Evolutionary conservation across 2,797 vertebrate genomes (phyloP), one percentile per base, ranked within the genome.

Genomic region (Ibycter americanus): DNA sequence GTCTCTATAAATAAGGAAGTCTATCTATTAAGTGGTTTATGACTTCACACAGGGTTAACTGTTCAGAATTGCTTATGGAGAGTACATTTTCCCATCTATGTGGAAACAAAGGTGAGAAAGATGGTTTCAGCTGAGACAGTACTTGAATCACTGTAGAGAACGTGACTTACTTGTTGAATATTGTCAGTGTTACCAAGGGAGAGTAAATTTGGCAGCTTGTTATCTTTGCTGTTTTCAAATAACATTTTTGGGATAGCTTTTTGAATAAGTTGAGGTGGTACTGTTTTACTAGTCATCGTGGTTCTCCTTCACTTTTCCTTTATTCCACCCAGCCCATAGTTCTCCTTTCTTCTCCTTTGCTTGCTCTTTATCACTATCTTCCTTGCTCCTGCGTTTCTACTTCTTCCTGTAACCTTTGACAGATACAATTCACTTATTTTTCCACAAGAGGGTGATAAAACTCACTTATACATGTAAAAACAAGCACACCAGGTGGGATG

Each of bases 361-460:
- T 65, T 32, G 11, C 62, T 63, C 25, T 38, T 84, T 54, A 34
- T 65, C 49, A 14, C 51, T 55, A 62, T 44, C 20, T 85, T 49
- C 23, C 12, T 65, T 54, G 22, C 54, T 93, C 46, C 38, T 17
- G 38, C 15, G 42, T 62, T 65, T 40, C 22, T 72, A 2, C 54
- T 79, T 52, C 62, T 51, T 90, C 52, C 63, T 51, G 0, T 31
- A 66, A 31, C n/a, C 22, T 68, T 55, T 85, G 77, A 82, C 1
- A 1, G 59, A 49, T 78, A 94, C 15, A 46, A n/a, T 96, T 83
- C 80, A 51, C 29, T 7, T 58, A 18, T 26, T 94, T 89, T 97
- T 93, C 96, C 95, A 95, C 95, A 93, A 96, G 94, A 95, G 97
- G 88, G 93, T 94, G 95, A 83, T 92, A 91, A 95, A 94, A 87